phyloP scores from a whole-genome alignment of 2,888 invertebrate genomes.

The Coenonympha glycerion region DNA sequence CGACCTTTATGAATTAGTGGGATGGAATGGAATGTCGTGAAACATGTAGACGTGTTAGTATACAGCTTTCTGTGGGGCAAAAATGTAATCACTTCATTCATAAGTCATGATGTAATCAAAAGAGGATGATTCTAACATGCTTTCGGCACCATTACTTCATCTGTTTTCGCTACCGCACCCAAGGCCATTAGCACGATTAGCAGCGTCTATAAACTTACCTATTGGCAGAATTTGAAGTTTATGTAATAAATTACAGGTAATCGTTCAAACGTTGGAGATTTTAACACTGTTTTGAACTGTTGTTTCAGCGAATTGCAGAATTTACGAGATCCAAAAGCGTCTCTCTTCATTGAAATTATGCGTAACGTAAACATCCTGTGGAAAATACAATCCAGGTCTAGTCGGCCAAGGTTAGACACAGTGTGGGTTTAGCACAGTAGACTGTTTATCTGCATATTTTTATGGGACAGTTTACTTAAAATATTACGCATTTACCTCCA shows the following conservation, averaged over 20 bases:
- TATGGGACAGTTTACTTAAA: constrained; percentile 34
- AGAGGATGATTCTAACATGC: constrained; percentile 34
- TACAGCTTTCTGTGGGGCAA: constrained; percentile 30
- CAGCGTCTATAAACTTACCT: constrained; percentile 19
- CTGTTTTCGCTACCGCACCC: constrained; percentile 30
- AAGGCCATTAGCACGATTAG: constrained; percentile 27
- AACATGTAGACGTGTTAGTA: constrained; percentile 23
- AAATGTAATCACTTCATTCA: constrained; percentile 37
- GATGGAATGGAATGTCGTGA: constrained; percentile 24
- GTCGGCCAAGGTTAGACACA: constrained; percentile 57
- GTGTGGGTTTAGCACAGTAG: constrained; percentile 32
- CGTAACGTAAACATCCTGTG: constrained; percentile 54
- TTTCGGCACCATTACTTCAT: constrained; percentile 25
- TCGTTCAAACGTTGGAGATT: constrained; percentile 7
- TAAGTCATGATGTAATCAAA: constrained; percentile 47
- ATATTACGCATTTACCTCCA: constrained; percentile 26
- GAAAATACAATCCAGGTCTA: constrained; percentile 52
- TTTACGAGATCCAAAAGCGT: constrained; percentile 29
- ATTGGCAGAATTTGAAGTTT: constrained; percentile 6
- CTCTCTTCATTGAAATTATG: constrained; percentile 33
- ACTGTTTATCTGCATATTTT: constrained; percentile 44
- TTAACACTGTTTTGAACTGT: constrained; percentile 27
- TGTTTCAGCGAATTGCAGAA: constrained; percentile 26
- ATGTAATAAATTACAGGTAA: constrained; percentile 16
- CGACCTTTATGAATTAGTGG: constrained; percentile 20